These are phyloP conservation scores for Tautogolabrus adspersus DNA, from an alignment of 2,113 vertebrate species.

Conservation along the genomic window DNA sequence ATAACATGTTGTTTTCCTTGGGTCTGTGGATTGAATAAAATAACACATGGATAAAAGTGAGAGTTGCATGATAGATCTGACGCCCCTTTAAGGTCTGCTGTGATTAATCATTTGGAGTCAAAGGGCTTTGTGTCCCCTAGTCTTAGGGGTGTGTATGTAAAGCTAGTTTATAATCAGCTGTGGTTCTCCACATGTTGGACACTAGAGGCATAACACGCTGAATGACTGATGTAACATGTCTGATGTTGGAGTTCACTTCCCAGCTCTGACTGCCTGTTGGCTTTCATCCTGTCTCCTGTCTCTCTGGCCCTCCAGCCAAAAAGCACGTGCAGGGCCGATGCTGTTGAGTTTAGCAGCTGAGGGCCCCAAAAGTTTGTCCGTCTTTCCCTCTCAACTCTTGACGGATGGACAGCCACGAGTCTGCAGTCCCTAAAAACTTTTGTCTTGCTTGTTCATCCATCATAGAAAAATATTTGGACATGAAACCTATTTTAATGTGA, in stretches of 20 bases:
- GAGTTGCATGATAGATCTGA: constrained; percentile 25
- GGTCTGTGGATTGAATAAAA: constrained; percentile 30
- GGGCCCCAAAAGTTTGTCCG: not conserved
- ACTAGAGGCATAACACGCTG: constrained; percentile 6
- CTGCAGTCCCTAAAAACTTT: not conserved
- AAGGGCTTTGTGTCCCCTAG: constrained; percentile 11
- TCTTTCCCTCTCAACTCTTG: constrained; percentile 11
- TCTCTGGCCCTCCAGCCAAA: constrained; percentile 24
- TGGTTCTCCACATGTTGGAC: constrained; percentile 18
- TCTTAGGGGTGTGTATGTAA: not conserved
- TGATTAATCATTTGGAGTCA: constrained; percentile 52
- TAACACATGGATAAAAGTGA: constrained; percentile 14
- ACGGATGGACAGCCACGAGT: not conserved
- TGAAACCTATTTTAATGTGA: too few species aligned
- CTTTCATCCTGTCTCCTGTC: constrained; percentile 46
- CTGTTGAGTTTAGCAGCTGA: not conserved
- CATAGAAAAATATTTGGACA: too few species aligned
- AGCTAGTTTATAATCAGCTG: constrained; percentile 34
- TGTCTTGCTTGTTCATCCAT: too few species aligned
- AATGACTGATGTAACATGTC: constrained; percentile 40
- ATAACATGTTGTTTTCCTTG: not conserved
- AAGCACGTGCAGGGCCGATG: not conserved
- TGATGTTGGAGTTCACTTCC: constrained; percentile 36
- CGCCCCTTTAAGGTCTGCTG: constrained; percentile 17
- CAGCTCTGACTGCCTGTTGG: not conserved